phyloP scores from a whole-genome alignment of 2,797 vertebrate genomes.

The Percopsis omiscomaycus region DNA sequence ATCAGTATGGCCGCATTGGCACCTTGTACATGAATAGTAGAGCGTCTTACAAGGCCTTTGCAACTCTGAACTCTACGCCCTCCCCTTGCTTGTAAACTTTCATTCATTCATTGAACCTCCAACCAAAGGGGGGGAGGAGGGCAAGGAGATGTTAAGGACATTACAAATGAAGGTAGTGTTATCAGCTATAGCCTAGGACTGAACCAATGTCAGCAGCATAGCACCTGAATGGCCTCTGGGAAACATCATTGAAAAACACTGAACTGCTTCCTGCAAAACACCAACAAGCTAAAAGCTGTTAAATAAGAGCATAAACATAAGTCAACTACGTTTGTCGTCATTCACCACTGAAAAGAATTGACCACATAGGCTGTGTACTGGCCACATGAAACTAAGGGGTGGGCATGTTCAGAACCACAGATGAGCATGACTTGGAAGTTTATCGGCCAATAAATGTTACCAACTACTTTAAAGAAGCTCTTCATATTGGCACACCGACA shows the following conservation, averaged over 20 bases:
- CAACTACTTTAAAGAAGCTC: neutral
- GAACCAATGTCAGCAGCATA: conserved; percentile 12
- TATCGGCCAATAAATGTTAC: neutral
- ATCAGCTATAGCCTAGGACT: neutral
- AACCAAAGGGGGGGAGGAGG: neutral
- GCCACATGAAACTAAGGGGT: neutral
- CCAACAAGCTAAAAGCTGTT: conserved; percentile 15
- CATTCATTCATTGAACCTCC: conserved; percentile 12
- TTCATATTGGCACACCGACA: conserved; percentile 23
- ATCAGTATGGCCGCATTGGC: too few species aligned
- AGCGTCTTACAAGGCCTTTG: conserved; percentile 16
- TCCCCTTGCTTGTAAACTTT: conserved; percentile 18
- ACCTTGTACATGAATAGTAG: neutral
- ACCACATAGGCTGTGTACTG: conserved; percentile 18
- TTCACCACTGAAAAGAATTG: conserved; percentile 15
- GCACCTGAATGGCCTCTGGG: conserved; percentile 23
- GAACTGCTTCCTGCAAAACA: conserved; percentile 3
- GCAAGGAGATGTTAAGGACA: neutral
- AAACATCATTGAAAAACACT: conserved; percentile 8
- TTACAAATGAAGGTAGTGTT: neutral
- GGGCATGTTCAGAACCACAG: conserved; percentile 8
- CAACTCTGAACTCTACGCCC: conserved; percentile 2
- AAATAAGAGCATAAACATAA: conserved; percentile 15
- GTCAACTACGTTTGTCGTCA: conserved; percentile 1
- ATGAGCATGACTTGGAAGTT: neutral